phyloP scores from a whole-genome alignment of 2,113 vertebrate species.

The Ramphastos sulfuratus region DNA sequence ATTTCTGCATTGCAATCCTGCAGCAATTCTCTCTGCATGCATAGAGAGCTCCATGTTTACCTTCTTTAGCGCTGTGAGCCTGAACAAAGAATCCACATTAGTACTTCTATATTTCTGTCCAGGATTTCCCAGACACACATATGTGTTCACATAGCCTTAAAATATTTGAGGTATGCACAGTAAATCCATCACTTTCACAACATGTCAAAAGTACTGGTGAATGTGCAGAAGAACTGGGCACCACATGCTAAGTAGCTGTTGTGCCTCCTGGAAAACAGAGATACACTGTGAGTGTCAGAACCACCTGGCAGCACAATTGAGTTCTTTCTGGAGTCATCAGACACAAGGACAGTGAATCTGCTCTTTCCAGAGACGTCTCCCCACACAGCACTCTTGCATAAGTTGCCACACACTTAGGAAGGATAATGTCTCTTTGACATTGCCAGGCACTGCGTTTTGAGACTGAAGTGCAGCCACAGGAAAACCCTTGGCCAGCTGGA shows the following conservation, averaged over 20 bases:
- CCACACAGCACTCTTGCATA: rapidly evolving
- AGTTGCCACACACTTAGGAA: neutral
- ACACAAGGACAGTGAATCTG: neutral
- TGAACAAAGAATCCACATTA: neutral
- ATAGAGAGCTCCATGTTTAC: neutral
- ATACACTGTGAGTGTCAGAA: neutral
- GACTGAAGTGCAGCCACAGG: neutral
- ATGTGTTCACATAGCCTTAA: slow-evolving; percentile 8
- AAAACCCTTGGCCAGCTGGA: neutral
- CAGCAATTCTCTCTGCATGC: neutral
- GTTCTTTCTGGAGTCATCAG: neutral
- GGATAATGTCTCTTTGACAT: rapidly evolving
- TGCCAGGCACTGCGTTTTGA: neutral
- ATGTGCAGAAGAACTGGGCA: slow-evolving; percentile 7
- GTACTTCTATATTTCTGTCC: neutral
- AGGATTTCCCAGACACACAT: slow-evolving; percentile 36
- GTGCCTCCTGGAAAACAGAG: neutral
- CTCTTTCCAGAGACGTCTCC: neutral
- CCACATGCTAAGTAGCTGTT: neutral
- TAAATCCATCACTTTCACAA: slow-evolving; percentile 45
- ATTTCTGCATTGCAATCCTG: neutral
- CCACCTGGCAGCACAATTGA: neutral
- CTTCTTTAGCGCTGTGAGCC: neutral
- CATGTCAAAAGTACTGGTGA: neutral
- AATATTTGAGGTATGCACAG: slow-evolving; percentile 43